A percentile compares a stretch with the other conserved stretches of the same genome.
Evolutionary conservation across 2,113 vertebrate genomes (phyloP).

Genomic region (Antidorcas marsupialis): DNA sequence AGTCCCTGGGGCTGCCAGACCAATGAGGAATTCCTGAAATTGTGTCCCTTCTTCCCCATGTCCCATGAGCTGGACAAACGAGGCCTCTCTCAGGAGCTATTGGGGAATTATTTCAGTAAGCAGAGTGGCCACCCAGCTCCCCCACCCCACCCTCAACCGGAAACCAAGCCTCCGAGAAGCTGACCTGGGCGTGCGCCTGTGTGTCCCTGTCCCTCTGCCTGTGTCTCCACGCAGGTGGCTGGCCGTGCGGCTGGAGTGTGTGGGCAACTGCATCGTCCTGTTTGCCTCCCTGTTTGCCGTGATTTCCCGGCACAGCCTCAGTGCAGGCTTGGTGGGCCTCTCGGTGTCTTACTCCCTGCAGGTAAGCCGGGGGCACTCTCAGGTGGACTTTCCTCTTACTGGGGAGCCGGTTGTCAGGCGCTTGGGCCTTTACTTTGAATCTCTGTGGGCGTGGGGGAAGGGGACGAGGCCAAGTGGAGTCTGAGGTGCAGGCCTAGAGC

Average conservation of each 20-base stretch:
- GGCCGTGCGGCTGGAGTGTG: slow-evolving; percentile 92
- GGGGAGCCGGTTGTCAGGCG: too few species aligned
- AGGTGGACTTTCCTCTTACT: not conserved
- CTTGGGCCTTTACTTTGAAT: not conserved
- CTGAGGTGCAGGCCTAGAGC: not conserved
- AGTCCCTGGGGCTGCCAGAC: not conserved
- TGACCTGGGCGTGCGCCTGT: fast-evolving
- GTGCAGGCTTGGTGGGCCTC: slow-evolving; percentile 92
- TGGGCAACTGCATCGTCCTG: slow-evolving; percentile 93
- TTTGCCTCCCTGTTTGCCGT: slow-evolving; percentile 92
- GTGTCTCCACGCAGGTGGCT: slow-evolving; percentile 86
- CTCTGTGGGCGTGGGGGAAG: not conserved
- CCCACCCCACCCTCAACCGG: fast-evolving
- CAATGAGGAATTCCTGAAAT: fast-evolving
- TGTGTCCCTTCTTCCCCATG: fast-evolving
- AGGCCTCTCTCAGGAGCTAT: not conserved
- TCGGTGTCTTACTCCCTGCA: slow-evolving; percentile 95
- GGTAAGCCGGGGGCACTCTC: slow-evolving; percentile 74
- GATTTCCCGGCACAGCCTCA: slow-evolving; percentile 87
- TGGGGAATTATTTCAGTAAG: not conserved
- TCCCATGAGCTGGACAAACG: fast-evolving
- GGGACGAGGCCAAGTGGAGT: not conserved
- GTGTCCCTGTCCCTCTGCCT: not conserved
- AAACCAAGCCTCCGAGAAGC: not conserved
- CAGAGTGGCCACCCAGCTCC: fast-evolving